Base-by-base conservation (phyloP, 2,113 vertebrate species). In the Tauraco erythrolophus region DNA sequence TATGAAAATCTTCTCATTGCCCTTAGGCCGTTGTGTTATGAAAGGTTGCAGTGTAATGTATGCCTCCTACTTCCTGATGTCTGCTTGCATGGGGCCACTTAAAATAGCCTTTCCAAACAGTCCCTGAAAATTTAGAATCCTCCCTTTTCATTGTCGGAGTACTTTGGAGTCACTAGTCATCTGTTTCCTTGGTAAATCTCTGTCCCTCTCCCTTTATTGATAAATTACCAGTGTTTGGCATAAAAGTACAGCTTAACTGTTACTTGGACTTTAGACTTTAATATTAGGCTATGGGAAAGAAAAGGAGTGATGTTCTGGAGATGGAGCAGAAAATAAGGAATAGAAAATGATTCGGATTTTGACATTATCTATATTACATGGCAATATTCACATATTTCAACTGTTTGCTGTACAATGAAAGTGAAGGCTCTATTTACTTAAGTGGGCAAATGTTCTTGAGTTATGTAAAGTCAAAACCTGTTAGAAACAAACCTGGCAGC, bases 1-100 rank as follows among this genome's bases (percentile, higher is more conserved):
- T 66, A 75, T 61, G 76, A 94, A 95, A 97, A 93, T 89, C n/a
- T 94, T 94, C 92, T 88, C 54, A 33, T 87, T 88, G 75, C 69
- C 96, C 60, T 96, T 82, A 91, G 89, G 93, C 70, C 95, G 71
- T 95, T 78, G 90, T 75, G 53, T 90, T 96, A 94, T 50, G 54
- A 95, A 97, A 91, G 57, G 27, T 3, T 93, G 81, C 88, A 30
- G 65, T 84, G 37, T 79, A 96, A 97, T 5, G 5, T 35, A 19
- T 37, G 17, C 10, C 10, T 94, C 17, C 35, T 58, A 24, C 11
- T 19, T 74, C 51, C 19, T 35, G n/a, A 19, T 84, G 92, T 89
- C 39, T 94, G 35, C 33, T 56, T 58, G 53, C 35, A 41, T 15
- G 23, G n/a, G 60, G 11, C 23, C 50, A 89, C 78, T 62, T 50